These are phyloP conservation scores for Palythoa caribaeorum DNA, from an alignment of 92 coral and sea anemone species.

Conservation along the genomic window DNA sequence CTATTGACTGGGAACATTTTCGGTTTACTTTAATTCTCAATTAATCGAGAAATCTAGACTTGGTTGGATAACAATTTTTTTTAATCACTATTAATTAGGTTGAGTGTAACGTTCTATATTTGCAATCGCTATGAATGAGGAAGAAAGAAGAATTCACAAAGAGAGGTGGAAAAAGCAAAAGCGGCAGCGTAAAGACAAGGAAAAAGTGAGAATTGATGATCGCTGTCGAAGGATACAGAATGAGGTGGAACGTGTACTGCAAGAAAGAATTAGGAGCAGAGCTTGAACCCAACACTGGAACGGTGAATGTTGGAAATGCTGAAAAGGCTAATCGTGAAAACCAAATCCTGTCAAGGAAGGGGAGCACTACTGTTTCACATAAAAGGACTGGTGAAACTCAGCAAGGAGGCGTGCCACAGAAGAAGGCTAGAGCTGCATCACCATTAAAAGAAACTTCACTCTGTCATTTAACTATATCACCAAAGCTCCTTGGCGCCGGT, in stretches of 20 bases:
- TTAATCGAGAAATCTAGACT: neutral
- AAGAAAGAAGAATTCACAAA: neutral
- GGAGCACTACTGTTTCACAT: neutral
- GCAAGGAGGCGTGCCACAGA: slow-evolving; percentile 1
- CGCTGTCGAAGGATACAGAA: too few species aligned
- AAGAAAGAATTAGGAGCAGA: neutral
- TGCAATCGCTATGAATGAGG: neutral
- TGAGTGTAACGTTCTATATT: neutral
- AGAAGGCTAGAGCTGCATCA: slow-evolving; percentile 7
- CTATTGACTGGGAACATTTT: neutral
- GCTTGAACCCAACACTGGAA: neutral
- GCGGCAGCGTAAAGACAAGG: neutral
- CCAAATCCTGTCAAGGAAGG: neutral
- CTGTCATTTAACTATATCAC: neutral
- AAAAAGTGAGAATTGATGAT: too few species aligned
- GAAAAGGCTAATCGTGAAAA: neutral
- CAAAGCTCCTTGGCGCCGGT: slow-evolving; percentile 25
- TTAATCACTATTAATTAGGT: neutral
- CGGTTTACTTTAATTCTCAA: neutral
- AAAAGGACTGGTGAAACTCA: neutral
- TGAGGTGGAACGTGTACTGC: too few species aligned
- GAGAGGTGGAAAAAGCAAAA: neutral
- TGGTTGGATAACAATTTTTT: neutral
- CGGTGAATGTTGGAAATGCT: neutral
- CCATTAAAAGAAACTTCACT: neutral